Percentiles rank a stretch among this genome's conserved stretches.
These are phyloP conservation scores for Eudorcas thomsonii DNA, from an alignment of 2,113 vertebrate species.

Conservation along the genomic window DNA sequence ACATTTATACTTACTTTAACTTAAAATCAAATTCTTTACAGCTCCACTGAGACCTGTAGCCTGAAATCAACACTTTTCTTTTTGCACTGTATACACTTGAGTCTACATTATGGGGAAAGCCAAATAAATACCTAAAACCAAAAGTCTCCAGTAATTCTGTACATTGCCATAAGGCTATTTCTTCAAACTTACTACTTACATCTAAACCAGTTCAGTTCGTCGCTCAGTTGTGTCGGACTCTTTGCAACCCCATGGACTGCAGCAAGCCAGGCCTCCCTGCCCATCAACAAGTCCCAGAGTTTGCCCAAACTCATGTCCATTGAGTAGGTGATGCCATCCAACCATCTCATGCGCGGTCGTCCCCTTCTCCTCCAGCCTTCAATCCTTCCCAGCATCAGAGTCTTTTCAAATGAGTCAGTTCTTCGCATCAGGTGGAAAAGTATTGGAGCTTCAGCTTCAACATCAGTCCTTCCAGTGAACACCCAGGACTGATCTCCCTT, in stretches of 20 bases:
- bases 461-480: background rate
- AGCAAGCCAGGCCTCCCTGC: background rate
- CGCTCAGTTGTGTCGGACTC: background rate
- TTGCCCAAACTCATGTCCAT: background rate
- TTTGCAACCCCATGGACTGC: background rate
- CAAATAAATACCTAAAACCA: conserved; percentile 34
- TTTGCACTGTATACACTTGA: background rate
- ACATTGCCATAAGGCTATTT: background rate
- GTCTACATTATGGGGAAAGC: background rate
- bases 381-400: background rate
- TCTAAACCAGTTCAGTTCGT: background rate
- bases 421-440: background rate
- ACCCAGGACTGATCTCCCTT: background rate
- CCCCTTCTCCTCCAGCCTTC: background rate
- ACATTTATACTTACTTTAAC: conserved; percentile 40
- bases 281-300: background rate
- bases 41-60: background rate
- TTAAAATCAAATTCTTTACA: conserved; percentile 12
- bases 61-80: background rate
- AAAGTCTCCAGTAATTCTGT: background rate
- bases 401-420: background rate
- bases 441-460: background rate
- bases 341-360: accelerated
- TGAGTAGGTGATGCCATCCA: background rate
- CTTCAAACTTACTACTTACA: background rate